These are phyloP conservation scores for Boulengeromyrus knoepffleri DNA, from an alignment of 2,113 vertebrate genomes.

Conservation along the genomic window DNA sequence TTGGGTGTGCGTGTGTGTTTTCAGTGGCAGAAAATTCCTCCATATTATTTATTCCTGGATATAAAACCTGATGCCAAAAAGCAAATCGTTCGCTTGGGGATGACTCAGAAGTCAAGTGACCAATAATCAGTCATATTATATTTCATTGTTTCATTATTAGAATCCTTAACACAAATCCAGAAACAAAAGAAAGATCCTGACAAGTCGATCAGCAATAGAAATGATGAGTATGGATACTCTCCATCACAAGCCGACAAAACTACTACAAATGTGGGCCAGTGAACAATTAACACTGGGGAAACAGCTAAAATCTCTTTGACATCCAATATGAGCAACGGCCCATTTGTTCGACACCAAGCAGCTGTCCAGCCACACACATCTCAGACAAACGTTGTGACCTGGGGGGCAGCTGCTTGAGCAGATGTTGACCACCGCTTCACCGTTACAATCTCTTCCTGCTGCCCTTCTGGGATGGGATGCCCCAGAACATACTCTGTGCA, in stretches of 20 bases:
- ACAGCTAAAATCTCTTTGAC: not conserved
- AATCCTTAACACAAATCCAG: not conserved
- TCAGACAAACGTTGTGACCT: not conserved
- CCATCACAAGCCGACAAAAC: not conserved
- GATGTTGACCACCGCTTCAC: not conserved
- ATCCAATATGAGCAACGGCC: not conserved
- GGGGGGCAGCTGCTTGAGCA: not conserved
- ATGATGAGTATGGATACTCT: too few species aligned
- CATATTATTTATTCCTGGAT: not conserved
- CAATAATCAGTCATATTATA: not conserved
- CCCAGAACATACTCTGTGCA: not conserved
- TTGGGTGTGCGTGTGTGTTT: not conserved
- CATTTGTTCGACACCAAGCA: not conserved
- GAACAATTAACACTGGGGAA: not conserved
- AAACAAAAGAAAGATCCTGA: not conserved
- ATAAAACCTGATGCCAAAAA: not conserved
- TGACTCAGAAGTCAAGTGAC: not conserved
- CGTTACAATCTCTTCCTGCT: not conserved
- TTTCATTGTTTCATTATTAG: not conserved
- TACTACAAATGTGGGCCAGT: not conserved
- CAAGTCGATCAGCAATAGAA: not conserved
- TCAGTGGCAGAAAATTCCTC: not conserved
- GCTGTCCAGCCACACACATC: not conserved
- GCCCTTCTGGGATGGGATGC: not conserved
- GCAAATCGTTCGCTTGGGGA: not conserved